Evolutionary conservation across 2,888 invertebrate species (phyloP).

Genomic region (Drosophila tripunctata): DNA sequence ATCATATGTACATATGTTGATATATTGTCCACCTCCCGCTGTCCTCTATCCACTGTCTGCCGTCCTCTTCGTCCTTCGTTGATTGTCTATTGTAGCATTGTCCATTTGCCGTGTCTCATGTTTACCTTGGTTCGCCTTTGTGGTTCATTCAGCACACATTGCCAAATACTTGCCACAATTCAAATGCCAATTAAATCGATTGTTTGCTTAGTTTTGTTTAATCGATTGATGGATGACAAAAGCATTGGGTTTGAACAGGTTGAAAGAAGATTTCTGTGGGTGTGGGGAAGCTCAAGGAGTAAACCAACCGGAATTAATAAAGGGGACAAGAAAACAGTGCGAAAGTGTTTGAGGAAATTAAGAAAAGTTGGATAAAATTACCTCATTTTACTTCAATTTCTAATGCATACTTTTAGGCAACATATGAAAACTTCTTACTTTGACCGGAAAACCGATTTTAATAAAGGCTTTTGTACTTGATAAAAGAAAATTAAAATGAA

Average conservation of each 20-base stretch:
- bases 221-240: slow-evolving; percentile 12
- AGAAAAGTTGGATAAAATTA: too few relatives aligned
- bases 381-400: too few relatives aligned
- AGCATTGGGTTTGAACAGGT: too few relatives aligned
- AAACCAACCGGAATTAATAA: too few relatives aligned
- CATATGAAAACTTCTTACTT: slow-evolving; percentile 6
- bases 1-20: too few relatives aligned
- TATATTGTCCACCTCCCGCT: neutral
- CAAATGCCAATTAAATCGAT: slow-evolving; percentile 25
- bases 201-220: slow-evolving; percentile 14
- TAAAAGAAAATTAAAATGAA: too few relatives aligned
- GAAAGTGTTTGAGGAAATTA: too few relatives aligned
- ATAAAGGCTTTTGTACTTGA: too few relatives aligned
- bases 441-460: too few relatives aligned
- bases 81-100: neutral
- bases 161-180: slow-evolving; percentile 10
- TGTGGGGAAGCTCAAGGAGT: too few relatives aligned
- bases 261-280: neutral
- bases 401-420: slow-evolving; percentile 3
- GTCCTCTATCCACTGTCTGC: neutral
- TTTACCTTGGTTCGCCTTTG: slow-evolving; percentile 11
- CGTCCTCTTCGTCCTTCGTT: neutral
- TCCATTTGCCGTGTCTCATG: slow-evolving; percentile 1
- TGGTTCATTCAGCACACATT: slow-evolving; percentile 16
- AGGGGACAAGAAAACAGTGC: too few relatives aligned